Evolutionary conservation across 2,113 vertebrate species (phyloP).

Genomic region (Serilophus lunatus): DNA sequence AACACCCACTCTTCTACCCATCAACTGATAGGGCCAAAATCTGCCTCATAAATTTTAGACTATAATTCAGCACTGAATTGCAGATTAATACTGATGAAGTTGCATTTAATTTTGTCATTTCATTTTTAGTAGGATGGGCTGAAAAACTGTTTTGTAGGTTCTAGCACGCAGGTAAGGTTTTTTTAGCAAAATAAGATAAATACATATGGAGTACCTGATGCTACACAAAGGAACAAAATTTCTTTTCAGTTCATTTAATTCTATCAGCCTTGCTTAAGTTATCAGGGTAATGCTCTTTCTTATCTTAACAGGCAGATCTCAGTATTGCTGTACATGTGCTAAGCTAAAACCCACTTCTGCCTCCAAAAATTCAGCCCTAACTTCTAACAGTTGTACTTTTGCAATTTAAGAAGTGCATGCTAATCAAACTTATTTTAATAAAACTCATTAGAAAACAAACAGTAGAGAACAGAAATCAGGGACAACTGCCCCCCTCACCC

Average conservation of each 20-base stretch:
- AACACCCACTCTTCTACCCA: background rate
- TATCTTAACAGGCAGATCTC: background rate
- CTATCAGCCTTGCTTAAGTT: background rate
- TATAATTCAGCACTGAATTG: background rate
- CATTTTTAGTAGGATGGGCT: background rate
- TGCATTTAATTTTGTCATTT: background rate
- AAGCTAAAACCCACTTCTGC: background rate
- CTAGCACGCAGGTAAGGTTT: background rate
- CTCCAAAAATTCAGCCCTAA: background rate
- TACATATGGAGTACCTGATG: background rate
- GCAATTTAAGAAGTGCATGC: background rate
- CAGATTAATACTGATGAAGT: background rate
- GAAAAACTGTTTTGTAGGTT: background rate
- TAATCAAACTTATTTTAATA: background rate
- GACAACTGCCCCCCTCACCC: background rate
- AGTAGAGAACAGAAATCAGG: background rate
- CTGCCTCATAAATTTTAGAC: constrained; percentile 22
- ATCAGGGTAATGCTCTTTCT: background rate
- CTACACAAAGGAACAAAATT: background rate
- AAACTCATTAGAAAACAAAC: background rate
- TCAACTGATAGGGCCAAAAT: constrained; percentile 22
- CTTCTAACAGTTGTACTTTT: background rate
- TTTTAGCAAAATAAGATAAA: background rate
- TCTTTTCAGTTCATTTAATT: background rate
- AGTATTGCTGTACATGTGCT: rapidly evolving